A percentile compares a stretch with the other conserved stretches of the same genome.
Evolutionary conservation across 2,888 invertebrate genomes (phyloP).

Genomic region (Cactoblastis cactorum): DNA sequence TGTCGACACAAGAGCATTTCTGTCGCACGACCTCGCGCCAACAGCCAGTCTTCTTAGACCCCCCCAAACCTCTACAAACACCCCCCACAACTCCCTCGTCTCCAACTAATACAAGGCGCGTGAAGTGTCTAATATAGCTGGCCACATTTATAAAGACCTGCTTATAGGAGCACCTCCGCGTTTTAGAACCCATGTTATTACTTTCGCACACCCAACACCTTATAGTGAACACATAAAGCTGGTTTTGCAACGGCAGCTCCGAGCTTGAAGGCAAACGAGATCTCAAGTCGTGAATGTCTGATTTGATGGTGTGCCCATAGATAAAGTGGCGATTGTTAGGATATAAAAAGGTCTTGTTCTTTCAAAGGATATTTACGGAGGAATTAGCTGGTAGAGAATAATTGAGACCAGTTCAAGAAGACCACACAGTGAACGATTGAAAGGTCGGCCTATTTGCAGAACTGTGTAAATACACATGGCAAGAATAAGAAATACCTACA

Average conservation of each 20-base stretch:
- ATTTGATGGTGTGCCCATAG: constrained; percentile 55
- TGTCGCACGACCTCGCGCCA: constrained; percentile 66
- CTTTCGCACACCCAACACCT: constrained; percentile 40
- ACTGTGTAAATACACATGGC: neutral
- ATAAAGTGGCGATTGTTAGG: constrained; percentile 36
- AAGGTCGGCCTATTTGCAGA: neutral
- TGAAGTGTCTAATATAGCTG: constrained; percentile 50
- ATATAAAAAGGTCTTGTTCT: constrained; percentile 28
- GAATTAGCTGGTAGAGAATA: constrained; percentile 11
- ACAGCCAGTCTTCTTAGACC: constrained; percentile 45
- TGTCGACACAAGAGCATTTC: constrained; percentile 66
- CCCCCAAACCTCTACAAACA: constrained; percentile 29
- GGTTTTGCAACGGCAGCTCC: constrained; percentile 39
- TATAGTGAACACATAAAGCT: constrained; percentile 41
- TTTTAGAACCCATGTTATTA: constrained; percentile 59
- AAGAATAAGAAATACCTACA: no score
- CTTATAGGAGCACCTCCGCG: constrained; percentile 71
- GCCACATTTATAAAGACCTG: constrained; percentile 65
- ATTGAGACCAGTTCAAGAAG: neutral
- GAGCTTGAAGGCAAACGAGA: constrained; percentile 67
- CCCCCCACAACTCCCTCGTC: constrained; percentile 30
- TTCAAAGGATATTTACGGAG: constrained; percentile 11
- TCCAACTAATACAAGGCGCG: constrained; percentile 36
- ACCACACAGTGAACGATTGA: neutral
- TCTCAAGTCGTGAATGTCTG: constrained; percentile 60